These are phyloP conservation scores for Promerops cafer DNA, from an alignment of 2,113 vertebrate genomes.

Conservation along the genomic window DNA sequence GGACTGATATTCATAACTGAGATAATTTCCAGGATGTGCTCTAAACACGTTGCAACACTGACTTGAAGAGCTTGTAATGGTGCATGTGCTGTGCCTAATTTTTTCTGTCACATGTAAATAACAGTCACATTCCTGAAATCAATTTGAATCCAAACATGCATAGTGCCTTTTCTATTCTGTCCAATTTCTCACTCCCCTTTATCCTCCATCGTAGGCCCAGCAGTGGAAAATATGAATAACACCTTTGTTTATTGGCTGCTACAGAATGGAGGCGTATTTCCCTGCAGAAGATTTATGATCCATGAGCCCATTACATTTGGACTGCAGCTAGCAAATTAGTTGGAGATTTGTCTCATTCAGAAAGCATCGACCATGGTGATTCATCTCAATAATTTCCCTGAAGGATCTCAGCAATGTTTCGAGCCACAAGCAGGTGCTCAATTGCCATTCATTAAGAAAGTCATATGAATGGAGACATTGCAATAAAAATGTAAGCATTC, in stretches of 20 bases:
- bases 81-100: not conserved
- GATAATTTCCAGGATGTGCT: not conserved
- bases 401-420: conserved; percentile 33
- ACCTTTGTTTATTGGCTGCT: conserved; percentile 58
- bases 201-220: not conserved
- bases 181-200: conserved; percentile 13
- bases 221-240: conserved; percentile 24
- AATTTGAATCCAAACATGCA: not conserved
- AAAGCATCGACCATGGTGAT: conserved; percentile 60
- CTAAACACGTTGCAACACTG: not conserved
- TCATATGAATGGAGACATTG: conserved; percentile 15
- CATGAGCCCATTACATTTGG: conserved; percentile 51
- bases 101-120: not conserved
- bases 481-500: conserved; percentile 33
- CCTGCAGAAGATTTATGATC: conserved; percentile 66
- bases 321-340: conserved; percentile 64
- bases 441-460: conserved; percentile 47
- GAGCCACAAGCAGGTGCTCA: not conserved
- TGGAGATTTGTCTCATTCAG: conserved; percentile 71
- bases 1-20: not conserved
- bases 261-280: conserved; percentile 42
- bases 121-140: not conserved
- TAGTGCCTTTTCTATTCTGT: not conserved
- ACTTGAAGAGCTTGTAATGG: not conserved
- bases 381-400: conserved; percentile 65